Evolutionary conservation across 2,888 invertebrate genomes (phyloP), one percentile per base, ranked within the genome.

Genomic region (Chalcis sispes): DNA sequence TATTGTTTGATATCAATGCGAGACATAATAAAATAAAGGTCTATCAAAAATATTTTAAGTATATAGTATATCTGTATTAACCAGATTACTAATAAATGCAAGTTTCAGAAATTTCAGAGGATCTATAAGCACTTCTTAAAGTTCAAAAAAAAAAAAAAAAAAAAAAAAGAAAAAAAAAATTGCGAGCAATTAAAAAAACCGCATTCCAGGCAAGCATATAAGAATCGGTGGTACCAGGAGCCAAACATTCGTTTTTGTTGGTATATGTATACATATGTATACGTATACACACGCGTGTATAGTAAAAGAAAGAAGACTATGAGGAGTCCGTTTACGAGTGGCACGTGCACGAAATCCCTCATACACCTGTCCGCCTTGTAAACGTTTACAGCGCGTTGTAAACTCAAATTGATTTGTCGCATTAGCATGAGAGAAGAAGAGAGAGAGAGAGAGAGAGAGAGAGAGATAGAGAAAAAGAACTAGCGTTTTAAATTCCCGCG

Each of bases 371-470:
- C 80, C 75, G 79, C 77, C 82, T 84, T 85, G 85, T 86, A 86
- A 87, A 87, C 83, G 85, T 86, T 87, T 86, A 87, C 85, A 84
- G 59, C 71, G 80, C 82, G 83, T 82, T 85, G 85, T 87, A 86
- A 88, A 83, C 72, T 85, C 84, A 85, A 88, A 87, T 88, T 88
- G 87, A 88, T 85, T 86, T 84, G 77, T 79, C 82, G 86, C 85
- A 87, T 88, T 86, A 88, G 85, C 82, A 83, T 81, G 78, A 75
- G 75, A 75, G 36, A 25, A 71, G 48, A 23, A 20, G 20, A 25
- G 20, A 58, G 66, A 54, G 36, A 42, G 25, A 64, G 67, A n/a
- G 54, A 25, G 77, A 73, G 72, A 77, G 52, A 71, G 25, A 7
- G 25, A 52, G 54, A 25, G 20, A 18, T 36, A 10, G 18, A 18